Evolutionary conservation across 2,888 invertebrate genomes (phyloP).

Genomic region (Andricus quercusramuli): DNA sequence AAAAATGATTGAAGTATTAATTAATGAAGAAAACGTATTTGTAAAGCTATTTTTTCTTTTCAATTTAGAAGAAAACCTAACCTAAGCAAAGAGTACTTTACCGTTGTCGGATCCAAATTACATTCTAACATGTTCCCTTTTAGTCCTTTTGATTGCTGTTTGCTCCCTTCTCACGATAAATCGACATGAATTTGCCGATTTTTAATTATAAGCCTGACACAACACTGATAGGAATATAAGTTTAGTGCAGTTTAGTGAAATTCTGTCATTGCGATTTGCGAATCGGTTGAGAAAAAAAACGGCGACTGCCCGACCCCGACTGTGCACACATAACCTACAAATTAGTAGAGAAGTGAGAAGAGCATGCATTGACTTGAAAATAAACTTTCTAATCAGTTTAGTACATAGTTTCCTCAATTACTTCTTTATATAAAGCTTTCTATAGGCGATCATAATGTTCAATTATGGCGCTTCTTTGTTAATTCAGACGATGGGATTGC

Average conservation of each 20-base stretch:
- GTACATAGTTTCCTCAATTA: background rate
- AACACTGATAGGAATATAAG: background rate
- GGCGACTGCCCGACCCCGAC: background rate
- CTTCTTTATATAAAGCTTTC: slow-evolving; percentile 8
- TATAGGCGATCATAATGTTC: background rate
- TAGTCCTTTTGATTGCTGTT: background rate
- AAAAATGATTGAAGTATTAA: background rate
- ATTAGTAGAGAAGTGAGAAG: background rate
- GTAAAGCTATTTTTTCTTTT: background rate
- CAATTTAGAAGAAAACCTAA: slow-evolving; percentile 23
- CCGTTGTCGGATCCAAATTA: slow-evolving; percentile 35
- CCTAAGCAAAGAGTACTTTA: slow-evolving; percentile 18
- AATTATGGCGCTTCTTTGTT: background rate
- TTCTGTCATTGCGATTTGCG: slow-evolving; percentile 9
- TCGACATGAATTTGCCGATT: slow-evolving; percentile 3
- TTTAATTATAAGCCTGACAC: background rate
- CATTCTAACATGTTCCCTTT: slow-evolving; percentile 12
- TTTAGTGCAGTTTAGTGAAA: background rate
- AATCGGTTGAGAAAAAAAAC: slow-evolving; percentile 21
- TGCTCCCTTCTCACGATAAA: background rate
- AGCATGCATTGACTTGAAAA: slow-evolving; percentile 5
- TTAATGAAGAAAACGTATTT: background rate
- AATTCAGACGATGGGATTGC: background rate
- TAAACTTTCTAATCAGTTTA: slow-evolving; percentile 16
- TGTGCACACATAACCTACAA: slow-evolving; percentile 30